These are phyloP conservation scores for Noctua fimbriata DNA, from an alignment of 2,888 invertebrate genomes.

Conservation along the genomic window DNA sequence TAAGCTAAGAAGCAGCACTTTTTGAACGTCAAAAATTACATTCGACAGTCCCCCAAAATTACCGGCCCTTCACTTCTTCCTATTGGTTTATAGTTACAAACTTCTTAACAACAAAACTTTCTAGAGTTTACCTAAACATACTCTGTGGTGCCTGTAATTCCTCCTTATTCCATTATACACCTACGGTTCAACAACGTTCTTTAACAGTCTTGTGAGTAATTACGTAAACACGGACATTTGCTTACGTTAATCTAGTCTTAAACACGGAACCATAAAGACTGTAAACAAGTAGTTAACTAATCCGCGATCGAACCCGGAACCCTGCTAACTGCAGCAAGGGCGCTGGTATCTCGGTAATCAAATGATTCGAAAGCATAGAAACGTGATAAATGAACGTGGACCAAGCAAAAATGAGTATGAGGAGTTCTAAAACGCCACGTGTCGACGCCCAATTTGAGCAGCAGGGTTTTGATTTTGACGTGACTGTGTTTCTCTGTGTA, in stretches of 20 bases:
- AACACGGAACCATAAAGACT: constrained; percentile 20
- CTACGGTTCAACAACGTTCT: too few relatives aligned
- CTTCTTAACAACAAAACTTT: background rate
- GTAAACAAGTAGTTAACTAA: constrained; percentile 24
- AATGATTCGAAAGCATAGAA: constrained; percentile 25
- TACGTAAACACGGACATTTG: background rate
- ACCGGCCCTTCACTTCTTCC: background rate
- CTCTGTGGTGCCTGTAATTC: background rate
- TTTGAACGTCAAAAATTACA: background rate
- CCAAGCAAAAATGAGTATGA: background rate
- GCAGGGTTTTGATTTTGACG: constrained; percentile 41
- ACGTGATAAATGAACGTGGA: constrained; percentile 22
- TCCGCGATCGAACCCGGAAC: constrained; percentile 28
- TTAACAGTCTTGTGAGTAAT: background rate
- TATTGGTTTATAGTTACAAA: background rate
- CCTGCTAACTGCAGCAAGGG: constrained; percentile 14
- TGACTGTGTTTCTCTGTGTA: background rate
- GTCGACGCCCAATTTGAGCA: constrained; percentile 43
- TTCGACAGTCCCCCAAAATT: background rate
- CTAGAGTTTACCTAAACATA: background rate
- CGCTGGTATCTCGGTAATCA: constrained; percentile 11
- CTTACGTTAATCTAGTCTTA: background rate
- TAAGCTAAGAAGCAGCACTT: too few relatives aligned
- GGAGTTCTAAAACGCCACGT: constrained; percentile 46
- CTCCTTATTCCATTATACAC: too few relatives aligned